These are phyloP conservation scores for Toxostoma redivivum DNA, from an alignment of 2,113 vertebrate species.

Conservation along the genomic window DNA sequence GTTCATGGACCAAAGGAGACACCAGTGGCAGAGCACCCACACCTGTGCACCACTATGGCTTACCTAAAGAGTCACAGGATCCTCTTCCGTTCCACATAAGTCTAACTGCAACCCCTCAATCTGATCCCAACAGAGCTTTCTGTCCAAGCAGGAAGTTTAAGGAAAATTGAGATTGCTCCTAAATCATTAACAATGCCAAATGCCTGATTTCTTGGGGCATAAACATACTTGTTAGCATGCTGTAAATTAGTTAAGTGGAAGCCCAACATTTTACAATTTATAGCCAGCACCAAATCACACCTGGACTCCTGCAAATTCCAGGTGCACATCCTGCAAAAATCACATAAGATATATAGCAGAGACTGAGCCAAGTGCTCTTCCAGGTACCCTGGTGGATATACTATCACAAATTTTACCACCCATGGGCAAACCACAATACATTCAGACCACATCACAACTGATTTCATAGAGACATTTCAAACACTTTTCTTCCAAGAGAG, in stretches of 20 bases:
- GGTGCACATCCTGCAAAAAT: background rate
- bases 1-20: fast-evolving
- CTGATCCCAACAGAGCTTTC: background rate
- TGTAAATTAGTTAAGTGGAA: background rate
- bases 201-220: background rate
- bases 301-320: background rate
- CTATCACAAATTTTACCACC: background rate
- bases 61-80: background rate
- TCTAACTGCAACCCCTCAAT: background rate
- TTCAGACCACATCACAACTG: background rate
- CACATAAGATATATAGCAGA: background rate
- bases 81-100: fast-evolving
- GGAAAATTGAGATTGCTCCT: background rate
- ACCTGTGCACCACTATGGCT: fast-evolving
- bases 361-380: background rate
- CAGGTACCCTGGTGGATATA: background rate
- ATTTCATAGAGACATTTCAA: background rate
- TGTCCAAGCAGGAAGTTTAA: background rate
- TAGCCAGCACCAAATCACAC: background rate
- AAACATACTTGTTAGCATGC: background rate
- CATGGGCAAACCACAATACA: background rate
- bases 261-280: background rate
- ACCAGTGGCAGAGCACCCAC: fast-evolving
- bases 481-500: background rate
- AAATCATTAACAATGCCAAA: background rate